Evolutionary conservation across 2,888 invertebrate genomes (phyloP), one percentile per base, ranked within the genome.

Genomic region (Tachina lurida): DNA sequence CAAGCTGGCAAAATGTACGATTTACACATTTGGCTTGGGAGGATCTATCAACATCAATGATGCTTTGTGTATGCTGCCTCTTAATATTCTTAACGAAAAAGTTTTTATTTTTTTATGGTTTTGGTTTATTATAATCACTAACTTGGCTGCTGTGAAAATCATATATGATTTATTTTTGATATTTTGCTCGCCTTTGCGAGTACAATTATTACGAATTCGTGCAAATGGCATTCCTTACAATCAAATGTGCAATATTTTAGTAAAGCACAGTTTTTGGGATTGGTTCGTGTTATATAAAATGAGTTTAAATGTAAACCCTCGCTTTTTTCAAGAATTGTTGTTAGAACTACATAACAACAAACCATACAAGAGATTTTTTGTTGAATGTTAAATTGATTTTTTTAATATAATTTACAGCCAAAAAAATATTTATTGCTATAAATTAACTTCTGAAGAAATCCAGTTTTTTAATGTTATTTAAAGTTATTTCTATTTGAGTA

Each of bases 11-110:
- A 98, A 97, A 92, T 98, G 97, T 92, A 95, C 95, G 71, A 97
- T 97, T 94, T 95, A 96, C 93, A 96, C 97, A 91, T 97, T 95
- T 92, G 97, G 97, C 93, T 95, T 96, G 0, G 96, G 97, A 4
- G 97, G 97, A 2, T 94, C 95, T 2, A 95, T 97, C 71, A 96
- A 97, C 92, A 94, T 95, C 87, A 95, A 96, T 92, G 97, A 97
- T 91, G 96, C 88, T 10, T 93, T 97, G 0, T 97, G 97, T 88
- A 94, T 96, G 12, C 93, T 97, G 10, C 95, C 96, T 0, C 89
- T 97, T 19, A 97, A 97, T 90, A 95, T 96, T 87, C 94, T 97
- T 58, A 96, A 97, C 89, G 96, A 96, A 90, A 97, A 96, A 90
- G 94, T 96, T 87, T 96, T 95, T 88, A 93, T 95, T 3, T 94